Percentiles rank a stretch among this genome's conserved stretches.
These are phyloP conservation scores for Saxicola maurus DNA, from an alignment of 2,797 vertebrate genomes.

Conservation along the genomic window DNA sequence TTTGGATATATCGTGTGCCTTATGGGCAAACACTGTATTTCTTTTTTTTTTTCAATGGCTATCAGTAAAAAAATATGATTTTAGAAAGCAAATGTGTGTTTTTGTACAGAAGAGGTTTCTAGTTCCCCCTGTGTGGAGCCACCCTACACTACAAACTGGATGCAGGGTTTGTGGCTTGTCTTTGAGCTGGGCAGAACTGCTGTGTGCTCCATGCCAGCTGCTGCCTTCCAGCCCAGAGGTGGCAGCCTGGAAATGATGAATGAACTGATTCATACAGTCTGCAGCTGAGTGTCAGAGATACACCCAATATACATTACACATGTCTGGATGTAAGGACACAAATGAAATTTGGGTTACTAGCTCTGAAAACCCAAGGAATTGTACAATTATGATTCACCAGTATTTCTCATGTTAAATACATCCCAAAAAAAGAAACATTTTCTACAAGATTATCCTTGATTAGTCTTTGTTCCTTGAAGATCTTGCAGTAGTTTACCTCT, in stretches of 20 bases:
- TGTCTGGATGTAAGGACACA: neutral
- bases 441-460: constrained; percentile 1
- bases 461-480: neutral
- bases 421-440: neutral
- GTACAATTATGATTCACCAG: neutral
- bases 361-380: neutral
- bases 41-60: neutral
- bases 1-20: neutral
- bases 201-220: neutral
- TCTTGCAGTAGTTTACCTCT: neutral
- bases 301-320: neutral
- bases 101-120: neutral
- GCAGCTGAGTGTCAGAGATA: neutral
- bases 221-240: constrained; percentile 3
- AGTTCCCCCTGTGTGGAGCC: neutral
- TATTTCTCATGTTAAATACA: neutral
- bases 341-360: neutral
- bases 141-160: neutral
- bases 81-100: neutral
- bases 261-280: neutral
- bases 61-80: neutral
- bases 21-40: neutral
- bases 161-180: neutral
- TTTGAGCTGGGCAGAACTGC: neutral
- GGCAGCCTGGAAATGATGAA: constrained; percentile 24